These are phyloP conservation scores for Nineta flava DNA, from an alignment of 2,888 invertebrate genomes.

Conservation along the genomic window DNA sequence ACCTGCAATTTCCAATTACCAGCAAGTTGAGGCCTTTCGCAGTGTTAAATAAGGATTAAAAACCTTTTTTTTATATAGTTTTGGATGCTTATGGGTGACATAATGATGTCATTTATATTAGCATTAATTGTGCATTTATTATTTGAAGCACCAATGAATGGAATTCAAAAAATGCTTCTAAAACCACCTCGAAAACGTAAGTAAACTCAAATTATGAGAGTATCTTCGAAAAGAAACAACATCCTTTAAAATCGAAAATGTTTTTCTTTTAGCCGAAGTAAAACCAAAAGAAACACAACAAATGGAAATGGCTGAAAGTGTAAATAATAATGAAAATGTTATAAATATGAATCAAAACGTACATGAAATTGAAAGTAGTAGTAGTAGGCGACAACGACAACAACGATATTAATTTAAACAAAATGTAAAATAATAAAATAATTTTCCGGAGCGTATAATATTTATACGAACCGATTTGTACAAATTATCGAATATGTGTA, in stretches of 20 bases:
- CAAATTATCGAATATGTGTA: too few species aligned
- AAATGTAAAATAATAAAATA: too few species aligned
- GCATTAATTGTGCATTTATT: constrained; percentile 28
- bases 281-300: neutral
- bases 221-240: too few species aligned
- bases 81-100: constrained; percentile 24
- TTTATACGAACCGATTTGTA: too few species aligned
- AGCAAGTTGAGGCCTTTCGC: too few species aligned
- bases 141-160: constrained; percentile 31
- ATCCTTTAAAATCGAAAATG: too few species aligned
- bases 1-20: too few species aligned
- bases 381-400: too few species aligned
- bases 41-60: too few species aligned
- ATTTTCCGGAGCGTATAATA: too few species aligned
- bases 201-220: neutral
- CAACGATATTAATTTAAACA: too few species aligned
- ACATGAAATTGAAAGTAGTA: neutral
- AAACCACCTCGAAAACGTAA: neutral
- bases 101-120: constrained; percentile 25
- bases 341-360: neutral
- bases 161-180: constrained; percentile 18
- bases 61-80: constrained; percentile 20
- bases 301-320: neutral
- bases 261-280: neutral
- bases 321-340: neutral